These are phyloP conservation scores for Andrena haemorrhoa DNA, from an alignment of 2,888 invertebrate genomes.

Conservation along the genomic window DNA sequence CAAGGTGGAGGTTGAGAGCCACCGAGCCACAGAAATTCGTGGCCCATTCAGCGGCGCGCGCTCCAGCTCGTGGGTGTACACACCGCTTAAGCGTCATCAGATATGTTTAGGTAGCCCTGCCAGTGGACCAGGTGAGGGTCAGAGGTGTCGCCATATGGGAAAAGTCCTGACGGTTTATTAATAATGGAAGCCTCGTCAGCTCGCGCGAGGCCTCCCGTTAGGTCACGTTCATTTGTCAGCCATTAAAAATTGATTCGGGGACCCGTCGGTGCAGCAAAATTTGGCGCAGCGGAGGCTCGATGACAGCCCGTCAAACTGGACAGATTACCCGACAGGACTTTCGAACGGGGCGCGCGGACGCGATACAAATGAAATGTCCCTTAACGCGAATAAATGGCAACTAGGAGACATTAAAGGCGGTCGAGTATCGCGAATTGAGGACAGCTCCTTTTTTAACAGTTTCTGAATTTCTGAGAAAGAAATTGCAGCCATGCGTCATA, in stretches of 20 bases:
- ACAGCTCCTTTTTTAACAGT: no score
- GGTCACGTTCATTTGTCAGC: conserved; percentile 18
- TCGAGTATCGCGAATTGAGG: no score
- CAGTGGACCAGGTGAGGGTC: conserved; percentile 44
- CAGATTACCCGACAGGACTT: background rate
- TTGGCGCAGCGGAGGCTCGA: background rate
- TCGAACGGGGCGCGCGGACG: no score
- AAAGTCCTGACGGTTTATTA: conserved; percentile 50
- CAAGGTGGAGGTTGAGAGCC: conserved; percentile 28
- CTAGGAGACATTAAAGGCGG: no score
- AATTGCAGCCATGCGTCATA: no score
- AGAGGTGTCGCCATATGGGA: conserved; percentile 50
- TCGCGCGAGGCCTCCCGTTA: background rate
- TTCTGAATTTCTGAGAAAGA: no score
- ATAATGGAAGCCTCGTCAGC: conserved; percentile 23
- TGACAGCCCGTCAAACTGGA: background rate
- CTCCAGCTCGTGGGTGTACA: conserved; percentile 31
- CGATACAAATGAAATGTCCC: background rate
- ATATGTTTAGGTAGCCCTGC: conserved; percentile 43
- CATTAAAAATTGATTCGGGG: conserved; percentile 22
- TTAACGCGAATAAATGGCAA: no score
- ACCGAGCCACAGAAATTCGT: conserved; percentile 21
- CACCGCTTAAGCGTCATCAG: conserved; percentile 38
- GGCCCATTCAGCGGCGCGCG: conserved; percentile 19
- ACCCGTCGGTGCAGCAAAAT: background rate